Conservation (phyloP, 2,113 vertebrate species). For the Ophthalmotilapia sp. region DNA sequence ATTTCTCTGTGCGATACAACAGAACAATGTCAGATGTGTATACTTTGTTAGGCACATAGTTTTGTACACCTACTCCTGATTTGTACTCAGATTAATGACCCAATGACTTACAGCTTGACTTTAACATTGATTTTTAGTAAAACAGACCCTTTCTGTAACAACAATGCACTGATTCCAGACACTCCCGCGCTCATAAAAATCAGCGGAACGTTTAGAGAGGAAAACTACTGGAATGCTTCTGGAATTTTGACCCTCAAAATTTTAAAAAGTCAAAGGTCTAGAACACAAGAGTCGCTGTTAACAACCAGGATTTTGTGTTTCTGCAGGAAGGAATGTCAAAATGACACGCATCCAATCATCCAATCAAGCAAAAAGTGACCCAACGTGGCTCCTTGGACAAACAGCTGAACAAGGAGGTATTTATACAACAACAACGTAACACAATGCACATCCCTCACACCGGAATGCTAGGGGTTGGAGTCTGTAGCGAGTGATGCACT, state of each 20-base stretch:
- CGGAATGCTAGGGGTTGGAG: not conserved
- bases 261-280: not conserved
- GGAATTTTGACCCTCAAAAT: slow-evolving; percentile 21
- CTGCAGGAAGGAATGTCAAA: not conserved
- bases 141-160: not conserved
- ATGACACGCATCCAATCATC: not conserved
- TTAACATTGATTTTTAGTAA: not conserved
- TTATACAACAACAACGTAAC: not conserved
- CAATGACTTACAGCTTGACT: not conserved
- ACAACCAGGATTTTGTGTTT: slow-evolving; percentile 17
- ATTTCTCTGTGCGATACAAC: not conserved
- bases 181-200: not conserved
- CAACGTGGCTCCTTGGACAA: not conserved
- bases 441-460: not conserved
- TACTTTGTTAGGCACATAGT: not conserved
- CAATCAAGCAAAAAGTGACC: slow-evolving; percentile 2
- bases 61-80: not conserved
- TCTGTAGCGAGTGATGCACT: not conserved
- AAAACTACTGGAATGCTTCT: slow-evolving; percentile 42
- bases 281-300: not conserved
- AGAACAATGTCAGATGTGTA: not conserved
- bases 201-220: not conserved
- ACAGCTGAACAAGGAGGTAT: not conserved
- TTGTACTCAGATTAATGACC: not conserved
- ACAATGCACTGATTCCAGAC: not conserved